A percentile compares a stretch with the other conserved stretches of the same genome.
Evolutionary conservation across 2,113 vertebrate genomes (phyloP).

Genomic region (Tylochromis polylepis): DNA sequence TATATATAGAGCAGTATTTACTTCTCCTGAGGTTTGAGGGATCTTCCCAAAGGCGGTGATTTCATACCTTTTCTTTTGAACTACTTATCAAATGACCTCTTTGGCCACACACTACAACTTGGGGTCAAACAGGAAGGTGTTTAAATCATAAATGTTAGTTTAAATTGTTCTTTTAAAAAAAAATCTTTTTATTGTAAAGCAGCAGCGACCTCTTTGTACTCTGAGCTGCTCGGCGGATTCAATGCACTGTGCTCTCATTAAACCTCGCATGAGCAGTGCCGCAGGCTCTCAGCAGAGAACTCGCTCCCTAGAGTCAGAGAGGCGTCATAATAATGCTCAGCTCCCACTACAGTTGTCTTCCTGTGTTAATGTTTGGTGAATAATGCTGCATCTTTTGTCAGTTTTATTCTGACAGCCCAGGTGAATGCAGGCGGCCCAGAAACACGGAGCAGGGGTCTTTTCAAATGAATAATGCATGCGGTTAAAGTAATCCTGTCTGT

Average conservation of each 20-base stretch:
- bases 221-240: not conserved
- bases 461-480: slow-evolving; percentile 24
- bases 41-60: not conserved
- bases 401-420: not conserved
- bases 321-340: not conserved
- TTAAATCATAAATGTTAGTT: not conserved
- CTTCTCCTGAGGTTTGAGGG: not conserved
- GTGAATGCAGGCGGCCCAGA: not conserved
- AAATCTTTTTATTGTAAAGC: not conserved
- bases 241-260: not conserved
- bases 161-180: not conserved
- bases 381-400: not conserved
- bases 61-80: not conserved
- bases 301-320: fast-evolving
- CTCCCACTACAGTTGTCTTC: not conserved
- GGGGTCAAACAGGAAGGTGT: not conserved
- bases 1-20: not conserved
- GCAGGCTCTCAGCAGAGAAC: not conserved
- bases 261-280: not conserved
- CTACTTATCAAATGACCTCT: not conserved
- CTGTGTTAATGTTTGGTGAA: not conserved
- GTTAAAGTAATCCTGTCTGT: slow-evolving; percentile 25
- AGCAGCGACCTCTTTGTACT: not conserved
- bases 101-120: not conserved
- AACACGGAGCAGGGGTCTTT: not conserved